phyloP scores from a whole-genome alignment of 2,797 vertebrate genomes.

The Phoxinus dragarum region DNA sequence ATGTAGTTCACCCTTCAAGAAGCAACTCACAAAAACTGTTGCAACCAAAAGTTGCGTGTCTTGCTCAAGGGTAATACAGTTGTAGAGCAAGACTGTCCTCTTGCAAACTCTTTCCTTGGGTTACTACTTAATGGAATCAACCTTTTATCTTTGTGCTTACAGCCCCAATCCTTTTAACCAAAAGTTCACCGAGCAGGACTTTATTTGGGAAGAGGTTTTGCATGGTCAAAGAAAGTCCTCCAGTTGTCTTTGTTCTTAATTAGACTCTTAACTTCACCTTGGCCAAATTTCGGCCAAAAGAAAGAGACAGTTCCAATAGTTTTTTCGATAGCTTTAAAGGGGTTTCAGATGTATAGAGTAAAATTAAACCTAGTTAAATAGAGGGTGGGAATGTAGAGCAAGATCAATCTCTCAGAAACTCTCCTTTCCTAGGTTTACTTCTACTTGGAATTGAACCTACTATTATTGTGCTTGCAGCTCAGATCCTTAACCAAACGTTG shows the following conservation, averaged over 20 bases:
- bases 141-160: background rate
- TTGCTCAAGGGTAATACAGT: background rate
- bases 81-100: background rate
- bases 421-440: background rate
- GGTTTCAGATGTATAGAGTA: background rate
- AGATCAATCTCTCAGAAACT: background rate
- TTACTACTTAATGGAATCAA: slow-evolving; percentile 2
- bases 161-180: background rate
- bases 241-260: background rate
- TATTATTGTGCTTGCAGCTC: background rate
- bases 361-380: background rate
- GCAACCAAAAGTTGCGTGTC: background rate
- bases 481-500: background rate
- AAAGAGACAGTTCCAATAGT: background rate
- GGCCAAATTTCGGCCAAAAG: background rate
- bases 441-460: background rate
- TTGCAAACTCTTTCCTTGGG: background rate
- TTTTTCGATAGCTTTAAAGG: background rate
- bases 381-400: background rate
- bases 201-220: background rate
- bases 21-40: background rate
- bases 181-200: background rate
- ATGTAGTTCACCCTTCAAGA: background rate
- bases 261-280: background rate
- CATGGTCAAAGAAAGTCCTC: background rate